Percentiles rank a stretch among this genome's conserved stretches.
Conservation (phyloP, 2,888 invertebrate genomes). For the Diloba caeruleocephala region DNA sequence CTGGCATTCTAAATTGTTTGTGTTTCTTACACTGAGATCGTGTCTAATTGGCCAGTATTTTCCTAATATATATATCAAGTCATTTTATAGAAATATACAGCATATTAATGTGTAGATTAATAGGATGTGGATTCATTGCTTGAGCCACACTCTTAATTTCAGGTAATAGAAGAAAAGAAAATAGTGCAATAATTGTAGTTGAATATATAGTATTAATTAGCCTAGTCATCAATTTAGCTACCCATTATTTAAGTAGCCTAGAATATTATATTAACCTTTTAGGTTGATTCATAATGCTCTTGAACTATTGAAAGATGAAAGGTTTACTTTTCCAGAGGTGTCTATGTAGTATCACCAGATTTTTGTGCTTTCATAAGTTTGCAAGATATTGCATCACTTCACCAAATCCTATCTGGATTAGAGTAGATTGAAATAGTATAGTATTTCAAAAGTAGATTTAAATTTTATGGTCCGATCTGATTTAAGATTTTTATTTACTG, state of each 20-base stretch:
- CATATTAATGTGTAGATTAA: slow-evolving; percentile 27
- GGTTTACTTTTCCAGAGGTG: background rate
- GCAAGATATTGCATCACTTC: slow-evolving; percentile 47
- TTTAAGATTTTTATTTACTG: background rate
- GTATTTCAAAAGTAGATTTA: too few species aligned
- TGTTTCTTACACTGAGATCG: slow-evolving; percentile 10
- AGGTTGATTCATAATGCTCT: background rate
- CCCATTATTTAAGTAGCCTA: too few species aligned
- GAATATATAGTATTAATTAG: too few species aligned
- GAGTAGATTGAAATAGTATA: background rate
- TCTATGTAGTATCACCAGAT: background rate
- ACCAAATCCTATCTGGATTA: background rate
- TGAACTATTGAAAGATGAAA: background rate
- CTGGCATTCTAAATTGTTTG: slow-evolving; percentile 9
- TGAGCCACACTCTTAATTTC: slow-evolving; percentile 31
- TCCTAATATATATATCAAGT: background rate
- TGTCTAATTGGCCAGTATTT: slow-evolving; percentile 4
- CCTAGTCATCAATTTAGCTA: too few species aligned
- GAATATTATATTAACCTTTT: background rate
- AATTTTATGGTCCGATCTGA: background rate
- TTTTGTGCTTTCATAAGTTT: slow-evolving; percentile 22
- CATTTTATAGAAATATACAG: slow-evolving; percentile 5
- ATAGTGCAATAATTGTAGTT: too few species aligned
- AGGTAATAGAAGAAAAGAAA: too few species aligned
- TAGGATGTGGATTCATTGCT: slow-evolving; percentile 38